A percentile compares a stretch with the other conserved stretches of the same genome.
Evolutionary conservation across 2,113 vertebrate genomes (phyloP).

Genomic region (Callithrix jacchus): DNA sequence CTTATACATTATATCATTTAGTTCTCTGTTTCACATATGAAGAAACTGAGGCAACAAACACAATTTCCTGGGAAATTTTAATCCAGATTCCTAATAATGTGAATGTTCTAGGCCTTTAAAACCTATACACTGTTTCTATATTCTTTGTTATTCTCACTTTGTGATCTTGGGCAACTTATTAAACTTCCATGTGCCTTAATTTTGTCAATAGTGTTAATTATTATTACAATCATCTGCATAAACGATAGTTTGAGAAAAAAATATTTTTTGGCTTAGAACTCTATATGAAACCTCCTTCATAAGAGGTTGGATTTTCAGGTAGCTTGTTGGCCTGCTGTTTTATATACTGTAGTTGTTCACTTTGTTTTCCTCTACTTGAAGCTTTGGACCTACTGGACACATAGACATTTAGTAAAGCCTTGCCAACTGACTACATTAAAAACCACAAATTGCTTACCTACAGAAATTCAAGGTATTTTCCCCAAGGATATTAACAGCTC

Average conservation of each 20-base stretch:
- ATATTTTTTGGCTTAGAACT: slow-evolving; percentile 12
- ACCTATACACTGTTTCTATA: neutral
- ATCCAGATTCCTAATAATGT: slow-evolving; percentile 9
- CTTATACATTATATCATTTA: neutral
- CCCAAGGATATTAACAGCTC: neutral
- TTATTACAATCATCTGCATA: neutral
- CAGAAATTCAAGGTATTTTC: neutral
- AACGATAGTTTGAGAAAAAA: slow-evolving; percentile 28
- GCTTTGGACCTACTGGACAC: neutral
- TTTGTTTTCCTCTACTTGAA: neutral
- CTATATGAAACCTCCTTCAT: neutral
- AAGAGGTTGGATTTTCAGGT: slow-evolving; percentile 28
- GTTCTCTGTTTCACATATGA: slow-evolving; percentile 34
- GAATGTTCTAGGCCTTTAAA: slow-evolving; percentile 38
- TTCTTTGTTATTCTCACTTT: slow-evolving; percentile 19
- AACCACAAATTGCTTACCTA: neutral
- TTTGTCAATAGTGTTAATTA: slow-evolving; percentile 14
- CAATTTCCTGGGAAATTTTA: slow-evolving; percentile 7
- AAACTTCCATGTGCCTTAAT: neutral
- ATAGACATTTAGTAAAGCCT: slow-evolving; percentile 4
- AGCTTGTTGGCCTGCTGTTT: slow-evolving; percentile 15
- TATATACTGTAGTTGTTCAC: neutral
- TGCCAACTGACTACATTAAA: neutral
- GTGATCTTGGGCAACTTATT: neutral
- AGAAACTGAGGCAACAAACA: slow-evolving; percentile 17